These are phyloP conservation scores for Anas platyrhynchos DNA, from an alignment of 2,113 vertebrate species.

Conservation along the genomic window DNA sequence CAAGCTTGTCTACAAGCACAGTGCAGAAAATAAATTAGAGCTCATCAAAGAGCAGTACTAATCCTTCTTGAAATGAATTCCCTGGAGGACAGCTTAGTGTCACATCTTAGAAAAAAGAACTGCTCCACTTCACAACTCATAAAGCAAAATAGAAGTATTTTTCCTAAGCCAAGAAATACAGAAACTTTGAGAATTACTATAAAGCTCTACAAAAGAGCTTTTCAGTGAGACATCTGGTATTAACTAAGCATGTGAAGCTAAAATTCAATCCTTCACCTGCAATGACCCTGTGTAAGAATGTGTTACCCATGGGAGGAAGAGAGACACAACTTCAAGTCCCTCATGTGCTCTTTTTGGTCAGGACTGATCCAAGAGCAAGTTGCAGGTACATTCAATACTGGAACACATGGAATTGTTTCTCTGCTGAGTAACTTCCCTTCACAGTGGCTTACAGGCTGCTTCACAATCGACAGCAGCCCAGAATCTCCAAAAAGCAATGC, in stretches of 20 bases:
- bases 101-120: constrained; percentile 9
- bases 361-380: neutral
- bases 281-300: neutral
- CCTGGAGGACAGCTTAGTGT: neutral
- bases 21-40: constrained; percentile 23
- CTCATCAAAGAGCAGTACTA: constrained; percentile 5
- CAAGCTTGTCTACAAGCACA: neutral
- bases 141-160: constrained; percentile 22
- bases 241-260: constrained; percentile 46
- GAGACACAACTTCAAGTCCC: constrained; percentile 8
- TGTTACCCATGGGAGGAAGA: constrained; percentile 28
- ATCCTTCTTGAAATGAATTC: neutral
- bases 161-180: constrained; percentile 10
- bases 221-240: constrained; percentile 51
- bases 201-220: constrained; percentile 53
- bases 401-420: constrained; percentile 6
- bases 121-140: neutral
- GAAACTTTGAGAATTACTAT: constrained; percentile 14
- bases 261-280: constrained; percentile 45
- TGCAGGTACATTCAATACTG: neutral
- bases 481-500: neutral
- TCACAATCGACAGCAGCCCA: neutral
- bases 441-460: neutral
- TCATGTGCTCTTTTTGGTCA: neutral
- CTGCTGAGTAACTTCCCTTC: neutral